These are phyloP conservation scores for Babyrousa celebensis DNA, from an alignment of 2,797 vertebrate genomes.

Conservation along the genomic window DNA sequence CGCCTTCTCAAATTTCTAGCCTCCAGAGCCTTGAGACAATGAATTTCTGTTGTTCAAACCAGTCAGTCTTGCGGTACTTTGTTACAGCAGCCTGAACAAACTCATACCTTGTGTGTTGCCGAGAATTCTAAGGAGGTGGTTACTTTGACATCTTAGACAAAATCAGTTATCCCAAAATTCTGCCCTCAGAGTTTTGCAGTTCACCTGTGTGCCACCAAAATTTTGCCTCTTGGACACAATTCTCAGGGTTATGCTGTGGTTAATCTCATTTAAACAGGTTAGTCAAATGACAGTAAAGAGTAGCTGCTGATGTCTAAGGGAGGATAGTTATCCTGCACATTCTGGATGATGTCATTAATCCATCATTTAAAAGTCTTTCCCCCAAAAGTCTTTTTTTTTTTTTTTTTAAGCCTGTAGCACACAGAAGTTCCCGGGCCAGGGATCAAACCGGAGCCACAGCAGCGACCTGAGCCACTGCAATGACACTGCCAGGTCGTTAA, in stretches of 20 bases:
- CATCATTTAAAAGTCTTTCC: neutral
- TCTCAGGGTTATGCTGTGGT: neutral
- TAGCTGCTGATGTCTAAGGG: neutral
- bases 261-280: neutral
- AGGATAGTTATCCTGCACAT: neutral
- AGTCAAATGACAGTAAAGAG: neutral
- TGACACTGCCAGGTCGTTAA: too few relatives aligned
- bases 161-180: neutral
- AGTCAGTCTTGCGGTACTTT: neutral
- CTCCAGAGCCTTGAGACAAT: neutral
- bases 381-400: neutral
- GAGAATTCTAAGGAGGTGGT: neutral
- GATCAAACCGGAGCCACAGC: too few relatives aligned
- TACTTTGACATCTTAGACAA: constrained; percentile 28
- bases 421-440: too few relatives aligned
- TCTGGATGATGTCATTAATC: neutral
- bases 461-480: too few relatives aligned
- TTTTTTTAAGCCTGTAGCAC: too few relatives aligned
- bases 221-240: neutral
- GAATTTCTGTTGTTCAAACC: neutral
- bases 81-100: neutral
- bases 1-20: neutral
- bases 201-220: neutral
- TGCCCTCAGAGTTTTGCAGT: neutral
- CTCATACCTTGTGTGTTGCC: neutral